Base-by-base conservation (phyloP, 2,888 invertebrate genomes). In the Chymomyza fuscimana region DNA sequence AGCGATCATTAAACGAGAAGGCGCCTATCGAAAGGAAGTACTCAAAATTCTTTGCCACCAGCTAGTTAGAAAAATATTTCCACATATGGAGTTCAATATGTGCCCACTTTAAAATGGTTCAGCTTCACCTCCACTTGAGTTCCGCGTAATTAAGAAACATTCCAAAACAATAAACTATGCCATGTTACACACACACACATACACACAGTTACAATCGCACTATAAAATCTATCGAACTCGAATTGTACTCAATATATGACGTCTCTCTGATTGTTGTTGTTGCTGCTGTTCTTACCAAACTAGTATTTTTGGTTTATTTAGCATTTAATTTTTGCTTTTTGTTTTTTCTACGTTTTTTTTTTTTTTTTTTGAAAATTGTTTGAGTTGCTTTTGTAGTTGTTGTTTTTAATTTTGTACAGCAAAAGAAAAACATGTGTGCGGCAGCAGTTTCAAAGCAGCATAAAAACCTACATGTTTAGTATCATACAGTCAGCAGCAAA, bases 61-160 rank as follows among this genome's bases (percentile, higher is more conserved):
- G 12, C 10, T 19, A 9, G 32, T 32, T 32, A 4, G 16, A 19
- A 22, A 22, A 15, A 54, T 54, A 7, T 25, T 25, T 9, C 25
- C 12, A 29, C 22, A 19, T 46, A 46, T 46, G 73, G 74, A 72
- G 68, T 63, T 67, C 63, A 32, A 32, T 32, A 32, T 32, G 32
- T 32, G 67, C 62, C 68, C 65, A 19, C 16, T 54, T 32, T 54
- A 9, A 19, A 22, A 54, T 54, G 7, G 58, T 15, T 19, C 58
- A 25, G 58, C 67, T 54, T 73, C 75, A 54, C 73, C 78, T 70
- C 86, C 85, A 85, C 84, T 85, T 81, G 87, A 85, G 81, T 87
- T 85, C 87, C 81, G 87, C 78, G 83, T 80, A 87, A 85, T 85
- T 85, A 85, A 81, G 82, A 85, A 85, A 80, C 82, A 85, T 84